A percentile compares a stretch with the other conserved stretches of the same genome.
Conservation (phyloP, 2,797 vertebrate genomes). For the Urocyon cinereoargenteus region DNA sequence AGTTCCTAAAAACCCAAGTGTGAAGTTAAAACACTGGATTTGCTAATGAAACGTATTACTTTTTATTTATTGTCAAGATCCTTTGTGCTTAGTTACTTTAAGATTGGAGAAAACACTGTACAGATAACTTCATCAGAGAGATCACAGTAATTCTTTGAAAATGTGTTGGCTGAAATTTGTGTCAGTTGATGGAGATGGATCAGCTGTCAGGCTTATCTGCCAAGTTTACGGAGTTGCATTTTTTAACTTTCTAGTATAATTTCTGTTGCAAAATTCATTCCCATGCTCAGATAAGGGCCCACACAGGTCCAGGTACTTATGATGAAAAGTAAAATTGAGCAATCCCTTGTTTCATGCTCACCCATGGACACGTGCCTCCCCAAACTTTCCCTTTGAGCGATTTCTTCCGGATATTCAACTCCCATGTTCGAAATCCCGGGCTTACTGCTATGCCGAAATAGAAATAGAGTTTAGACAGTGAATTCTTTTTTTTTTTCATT, state of each 20-base stretch:
- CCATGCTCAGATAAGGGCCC: not conserved
- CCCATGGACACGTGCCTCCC: not conserved
- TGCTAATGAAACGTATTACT: not conserved
- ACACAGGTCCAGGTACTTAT: not conserved
- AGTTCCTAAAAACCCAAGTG: not conserved
- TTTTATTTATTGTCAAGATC: not conserved
- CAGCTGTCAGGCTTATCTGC: not conserved
- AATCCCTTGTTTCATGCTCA: not conserved
- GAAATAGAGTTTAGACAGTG: not conserved
- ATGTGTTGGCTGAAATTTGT: not conserved
- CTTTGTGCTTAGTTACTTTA: not conserved
- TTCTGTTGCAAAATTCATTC: not conserved
- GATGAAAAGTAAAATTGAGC: not conserved
- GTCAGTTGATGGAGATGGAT: not conserved
- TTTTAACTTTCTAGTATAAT: not conserved
- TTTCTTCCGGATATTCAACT: not conserved
- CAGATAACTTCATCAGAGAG: not conserved
- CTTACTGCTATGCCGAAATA: not conserved
- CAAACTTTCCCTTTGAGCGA: not conserved
- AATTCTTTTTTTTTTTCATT: too few species aligned
- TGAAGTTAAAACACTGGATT: not conserved
- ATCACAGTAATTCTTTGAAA: not conserved
- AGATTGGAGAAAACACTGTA: not conserved
- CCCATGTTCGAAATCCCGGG: not conserved
- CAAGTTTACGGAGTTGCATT: not conserved